Conservation (phyloP, 2,113 vertebrate genomes). For the Vidua macroura region DNA sequence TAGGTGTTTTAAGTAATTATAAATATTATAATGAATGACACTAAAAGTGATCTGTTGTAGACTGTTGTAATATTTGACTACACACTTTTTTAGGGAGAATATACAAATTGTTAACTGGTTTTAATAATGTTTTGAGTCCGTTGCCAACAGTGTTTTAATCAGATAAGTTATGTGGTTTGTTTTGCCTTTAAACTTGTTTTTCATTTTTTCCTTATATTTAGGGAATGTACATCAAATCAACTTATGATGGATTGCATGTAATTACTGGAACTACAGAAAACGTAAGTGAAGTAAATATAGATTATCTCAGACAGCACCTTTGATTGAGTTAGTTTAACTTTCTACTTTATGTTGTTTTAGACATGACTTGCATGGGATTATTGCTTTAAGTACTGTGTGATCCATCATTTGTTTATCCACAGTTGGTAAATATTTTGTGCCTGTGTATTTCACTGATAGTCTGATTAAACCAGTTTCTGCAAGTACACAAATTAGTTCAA, state of each 20-base stretch:
- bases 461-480: constrained; percentile 30
- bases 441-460: neutral
- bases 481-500: constrained; percentile 26
- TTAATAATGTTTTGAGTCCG: neutral
- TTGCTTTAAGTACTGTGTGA: neutral
- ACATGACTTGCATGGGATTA: neutral
- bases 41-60: neutral
- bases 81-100: neutral
- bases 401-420: neutral
- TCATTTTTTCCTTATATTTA: constrained; percentile 57
- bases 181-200: constrained; percentile 21
- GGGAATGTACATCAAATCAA: constrained; percentile 99
- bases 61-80: neutral
- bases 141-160: neutral
- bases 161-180: neutral
- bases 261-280: constrained; percentile 97
- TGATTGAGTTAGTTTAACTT: neutral
- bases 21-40: neutral
- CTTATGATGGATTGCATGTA: constrained; percentile 93
- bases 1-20: neutral
- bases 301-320: neutral
- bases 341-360: neutral
- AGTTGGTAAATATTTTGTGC: constrained; percentile 17
- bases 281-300: constrained; percentile 76
- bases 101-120: neutral